Evolutionary conservation across 1,140 invertebrate genomes (phyloP), one percentile per base, ranked within the genome.

Genomic region (Musca domestica): DNA sequence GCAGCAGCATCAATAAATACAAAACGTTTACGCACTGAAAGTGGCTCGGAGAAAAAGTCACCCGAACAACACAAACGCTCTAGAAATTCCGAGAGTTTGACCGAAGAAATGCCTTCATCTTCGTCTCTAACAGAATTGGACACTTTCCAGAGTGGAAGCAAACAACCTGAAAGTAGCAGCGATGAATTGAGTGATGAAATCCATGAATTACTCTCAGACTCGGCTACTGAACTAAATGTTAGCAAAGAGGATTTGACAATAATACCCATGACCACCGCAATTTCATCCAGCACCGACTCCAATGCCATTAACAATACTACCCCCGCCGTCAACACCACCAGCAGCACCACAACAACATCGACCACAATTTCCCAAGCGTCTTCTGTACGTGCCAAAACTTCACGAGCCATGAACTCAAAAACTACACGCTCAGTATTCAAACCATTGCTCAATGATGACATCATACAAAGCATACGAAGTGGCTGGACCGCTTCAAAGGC

Each of bases 401-500:
- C 56, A 1, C 46, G 48, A 20, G 51, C 41, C 9, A 47, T 23
- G 3, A 70, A 68, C 22, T 68, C 73, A 3, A 66, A 73, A 17
- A 22, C 52, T 27, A 49, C 58, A 49, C 49, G 22, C 17, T 41
- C 75, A 34, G 22, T 61, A 19, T 81, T 80, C 23, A 76, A 74
- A 34, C 80, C 80, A 6, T 69, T 82, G 56, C 72, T 82, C 0
- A 81, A 72, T 65, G 85, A 85, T 17, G 74, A 82, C 3, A 81
- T 84, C 0, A 74, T 84, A 4, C 75, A 79, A 51, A 87, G 88
- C 74, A 88, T 94, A 27, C 84, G 87, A 70, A 85, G 87, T 64
- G 94, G 95, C 2, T 95, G 94, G 93, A 94, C 89, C 54, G 74
- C 86, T 1, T 83, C 87, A 12, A 90, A 91, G 78, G 87, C 89